These are phyloP conservation scores for Trichoplusia ni DNA, from an alignment of 1,140 invertebrate species.

Conservation along the genomic window DNA sequence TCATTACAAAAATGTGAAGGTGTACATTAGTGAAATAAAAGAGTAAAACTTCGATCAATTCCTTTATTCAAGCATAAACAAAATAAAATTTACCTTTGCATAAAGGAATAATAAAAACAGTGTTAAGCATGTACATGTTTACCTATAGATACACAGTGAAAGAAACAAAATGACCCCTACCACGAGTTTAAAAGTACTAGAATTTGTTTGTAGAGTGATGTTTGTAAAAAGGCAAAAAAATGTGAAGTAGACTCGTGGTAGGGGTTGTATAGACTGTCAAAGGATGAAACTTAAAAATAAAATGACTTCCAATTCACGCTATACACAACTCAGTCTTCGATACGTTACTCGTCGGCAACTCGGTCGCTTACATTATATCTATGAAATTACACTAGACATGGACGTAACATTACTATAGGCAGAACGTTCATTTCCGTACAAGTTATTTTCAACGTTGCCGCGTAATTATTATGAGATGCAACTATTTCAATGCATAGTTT, in stretches of 20 bases:
- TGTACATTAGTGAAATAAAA: slow-evolving; percentile 13
- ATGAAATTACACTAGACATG: slow-evolving; percentile 21
- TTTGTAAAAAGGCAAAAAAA: background rate
- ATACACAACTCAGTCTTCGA: slow-evolving; percentile 46
- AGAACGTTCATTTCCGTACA: slow-evolving; percentile 1
- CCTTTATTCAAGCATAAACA: slow-evolving; percentile 51
- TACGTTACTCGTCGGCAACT: slow-evolving; percentile 34
- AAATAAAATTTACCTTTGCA: slow-evolving; percentile 33
- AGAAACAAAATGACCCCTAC: slow-evolving; percentile 15
- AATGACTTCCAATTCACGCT: slow-evolving; percentile 45
- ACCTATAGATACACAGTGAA: slow-evolving; percentile 20
- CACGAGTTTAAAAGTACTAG: slow-evolving; percentile 11
- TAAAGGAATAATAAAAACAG: slow-evolving; percentile 31
- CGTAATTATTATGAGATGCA: slow-evolving; percentile 21
- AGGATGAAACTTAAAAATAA: slow-evolving; percentile 33
- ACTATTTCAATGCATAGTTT: slow-evolving; percentile 14
- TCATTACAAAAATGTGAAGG: background rate
- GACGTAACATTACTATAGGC: slow-evolving; percentile 28
- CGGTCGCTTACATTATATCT: slow-evolving; percentile 26
- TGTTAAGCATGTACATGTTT: slow-evolving; percentile 31
- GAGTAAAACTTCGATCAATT: slow-evolving; percentile 36
- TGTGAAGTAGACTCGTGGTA: slow-evolving; percentile 1
- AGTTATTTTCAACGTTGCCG: slow-evolving; percentile 11
- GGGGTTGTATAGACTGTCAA: slow-evolving; percentile 20
- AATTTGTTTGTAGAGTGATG: slow-evolving; percentile 5